Evolutionary conservation across 2,888 invertebrate species (phyloP), one percentile per base, ranked within the genome.

Genomic region (Cantharis rufa): DNA sequence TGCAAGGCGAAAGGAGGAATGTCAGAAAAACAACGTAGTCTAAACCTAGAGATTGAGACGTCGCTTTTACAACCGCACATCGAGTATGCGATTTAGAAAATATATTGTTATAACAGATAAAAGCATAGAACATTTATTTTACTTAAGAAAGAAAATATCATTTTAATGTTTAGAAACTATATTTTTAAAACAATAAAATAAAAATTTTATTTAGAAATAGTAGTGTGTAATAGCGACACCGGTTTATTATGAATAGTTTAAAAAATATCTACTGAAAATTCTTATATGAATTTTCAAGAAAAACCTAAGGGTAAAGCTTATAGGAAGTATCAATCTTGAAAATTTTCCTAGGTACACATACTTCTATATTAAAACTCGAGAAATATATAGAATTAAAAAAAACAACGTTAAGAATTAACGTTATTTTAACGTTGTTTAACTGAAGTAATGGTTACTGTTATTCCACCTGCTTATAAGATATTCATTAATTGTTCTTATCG

Each of bases 1-100:
- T 75, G 69, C 73, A 75, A 74, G 68, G 18, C 71, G 61, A 73
- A 71, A 74, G 64, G 71, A 71, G 78, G 75, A 75, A 80, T 70
- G 70, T 76, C 78, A 76, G 79, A 80, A 80, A 80, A 80, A 80
- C 80, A 80, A 79, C 78, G 80, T 78, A 78, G 80, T 71, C 79
- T 79, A 77, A 28, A 75, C 69, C 75, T 70, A 74, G 79, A 80
- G 78, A 80, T 80, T 80, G 80, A 80, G 80, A 79, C 79, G 79
- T 71, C 61, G 63, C 75, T 32, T 15, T 64, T 15, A 66, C 64
- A 18, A 74, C 74, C 64, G 70, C 70, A 70, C 24, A 72, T 66
- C 32, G 24, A 24, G 62, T 28, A 16, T 5, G 21, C n/a, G 24
- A 66, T 9, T 66, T 16, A 13, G 21, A 21, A n/a, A 21, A 66